Evolutionary conservation across 2,888 invertebrate genomes (phyloP).

Genomic region (Harpalus rufipes): DNA sequence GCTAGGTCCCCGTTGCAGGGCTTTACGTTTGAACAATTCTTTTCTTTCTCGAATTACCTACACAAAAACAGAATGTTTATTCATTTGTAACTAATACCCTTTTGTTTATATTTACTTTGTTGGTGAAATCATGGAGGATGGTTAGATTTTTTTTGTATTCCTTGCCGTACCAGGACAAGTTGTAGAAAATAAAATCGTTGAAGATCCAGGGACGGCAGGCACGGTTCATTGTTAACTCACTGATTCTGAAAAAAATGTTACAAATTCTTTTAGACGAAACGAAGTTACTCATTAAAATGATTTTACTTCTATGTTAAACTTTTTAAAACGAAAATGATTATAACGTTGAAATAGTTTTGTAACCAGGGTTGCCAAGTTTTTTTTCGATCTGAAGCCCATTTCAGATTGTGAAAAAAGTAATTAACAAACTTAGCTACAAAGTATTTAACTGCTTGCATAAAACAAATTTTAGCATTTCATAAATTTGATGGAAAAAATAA

Average conservation of each 20-base stretch:
- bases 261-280: not conserved
- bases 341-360: too few relatives aligned
- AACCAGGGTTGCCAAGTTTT: too few relatives aligned
- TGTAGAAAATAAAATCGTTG: slow-evolving; percentile 76
- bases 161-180: slow-evolving; percentile 74
- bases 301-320: too few relatives aligned
- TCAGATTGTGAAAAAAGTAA: too few relatives aligned
- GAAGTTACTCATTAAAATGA: too few relatives aligned
- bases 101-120: slow-evolving; percentile 74
- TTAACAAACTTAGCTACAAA: too few relatives aligned
- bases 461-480: too few relatives aligned
- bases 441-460: too few relatives aligned
- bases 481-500: too few relatives aligned
- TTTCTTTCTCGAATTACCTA: slow-evolving; percentile 57
- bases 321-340: too few relatives aligned
- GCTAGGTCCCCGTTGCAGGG: slow-evolving; percentile 4
- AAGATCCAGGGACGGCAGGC: slow-evolving; percentile 77
- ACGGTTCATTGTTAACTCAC: slow-evolving; percentile 70
- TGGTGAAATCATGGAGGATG: slow-evolving; percentile 79
- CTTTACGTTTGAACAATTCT: slow-evolving; percentile 36
- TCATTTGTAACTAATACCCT: slow-evolving; percentile 61
- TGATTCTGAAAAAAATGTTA: slow-evolving; percentile 68
- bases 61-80: slow-evolving; percentile 9
- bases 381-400: too few relatives aligned
- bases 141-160: slow-evolving; percentile 76